Evolutionary conservation across 2,113 vertebrate species (phyloP).

Genomic region (Boulengeromyrus knoepffleri): DNA sequence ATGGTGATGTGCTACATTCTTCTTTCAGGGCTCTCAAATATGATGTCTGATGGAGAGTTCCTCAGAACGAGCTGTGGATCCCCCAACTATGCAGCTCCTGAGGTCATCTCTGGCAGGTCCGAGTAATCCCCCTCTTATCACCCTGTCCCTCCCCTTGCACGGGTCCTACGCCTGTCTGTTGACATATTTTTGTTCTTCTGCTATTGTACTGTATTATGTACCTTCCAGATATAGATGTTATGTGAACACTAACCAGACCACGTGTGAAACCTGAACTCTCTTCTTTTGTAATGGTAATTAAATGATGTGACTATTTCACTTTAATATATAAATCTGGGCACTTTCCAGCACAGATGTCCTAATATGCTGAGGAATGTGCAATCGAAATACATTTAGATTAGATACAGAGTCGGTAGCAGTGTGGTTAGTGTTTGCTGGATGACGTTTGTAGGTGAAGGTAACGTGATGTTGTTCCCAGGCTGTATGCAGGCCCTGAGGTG

Average conservation of each 20-base stretch:
- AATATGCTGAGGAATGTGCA: not conserved
- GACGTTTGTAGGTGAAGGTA: not conserved
- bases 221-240: not conserved
- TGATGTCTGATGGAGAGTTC: conserved; percentile 99
- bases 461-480: conserved; percentile 46
- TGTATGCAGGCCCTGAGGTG: conserved; percentile 94
- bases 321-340: not conserved
- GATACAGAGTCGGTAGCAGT: not conserved
- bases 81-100: conserved; percentile 95
- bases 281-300: not conserved
- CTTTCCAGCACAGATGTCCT: not conserved
- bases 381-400: not conserved
- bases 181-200: not conserved
- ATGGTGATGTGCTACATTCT: conserved; percentile 16
- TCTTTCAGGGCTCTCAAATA: conserved; percentile 85
- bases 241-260: not conserved
- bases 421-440: not conserved
- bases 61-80: conserved; percentile 94
- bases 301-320: not conserved
- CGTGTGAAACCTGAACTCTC: not conserved
- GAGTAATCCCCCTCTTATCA: conserved; percentile 9
- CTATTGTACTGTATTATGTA: not conserved
- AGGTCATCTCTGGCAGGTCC: conserved; percentile 98
- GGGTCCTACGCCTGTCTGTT: not conserved
- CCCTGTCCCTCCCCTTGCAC: not conserved